A percentile compares a stretch with the other conserved stretches of the same genome.
Evolutionary conservation across 2,113 vertebrate species (phyloP).

Genomic region (Eudorcas thomsonii): DNA sequence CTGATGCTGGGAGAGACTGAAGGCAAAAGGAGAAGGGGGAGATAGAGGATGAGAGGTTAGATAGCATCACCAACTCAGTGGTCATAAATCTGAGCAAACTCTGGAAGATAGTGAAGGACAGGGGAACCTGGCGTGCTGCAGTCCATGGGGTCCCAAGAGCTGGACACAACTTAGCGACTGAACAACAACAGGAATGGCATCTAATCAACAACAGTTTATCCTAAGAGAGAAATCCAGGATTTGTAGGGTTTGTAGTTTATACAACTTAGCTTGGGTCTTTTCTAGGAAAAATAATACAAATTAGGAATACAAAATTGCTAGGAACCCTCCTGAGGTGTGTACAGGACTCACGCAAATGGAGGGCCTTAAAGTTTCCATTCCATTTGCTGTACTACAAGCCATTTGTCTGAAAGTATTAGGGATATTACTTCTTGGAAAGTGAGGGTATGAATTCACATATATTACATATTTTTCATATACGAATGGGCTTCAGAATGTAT

Average conservation of each 20-base stretch:
- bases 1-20: neutral
- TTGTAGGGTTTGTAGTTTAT: neutral
- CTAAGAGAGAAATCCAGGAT: neutral
- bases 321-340: neutral
- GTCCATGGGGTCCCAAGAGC: neutral
- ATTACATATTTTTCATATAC: neutral
- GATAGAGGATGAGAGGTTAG: neutral
- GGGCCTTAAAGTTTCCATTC: neutral
- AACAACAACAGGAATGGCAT: neutral
- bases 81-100: neutral
- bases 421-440: conserved; percentile 21
- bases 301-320: neutral
- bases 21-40: neutral
- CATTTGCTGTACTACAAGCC: neutral
- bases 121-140: neutral
- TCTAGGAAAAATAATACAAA: conserved; percentile 21
- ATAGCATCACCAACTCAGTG: neutral
- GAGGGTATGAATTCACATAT: neutral
- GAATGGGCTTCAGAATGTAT: conserved; percentile 32
- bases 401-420: neutral
- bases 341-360: neutral
- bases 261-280: neutral
- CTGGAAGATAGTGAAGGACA: neutral
- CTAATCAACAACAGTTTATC: neutral
- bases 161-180: neutral